These are phyloP conservation scores for Drosophila eohydei DNA, from an alignment of 2,888 invertebrate genomes.

Conservation along the genomic window DNA sequence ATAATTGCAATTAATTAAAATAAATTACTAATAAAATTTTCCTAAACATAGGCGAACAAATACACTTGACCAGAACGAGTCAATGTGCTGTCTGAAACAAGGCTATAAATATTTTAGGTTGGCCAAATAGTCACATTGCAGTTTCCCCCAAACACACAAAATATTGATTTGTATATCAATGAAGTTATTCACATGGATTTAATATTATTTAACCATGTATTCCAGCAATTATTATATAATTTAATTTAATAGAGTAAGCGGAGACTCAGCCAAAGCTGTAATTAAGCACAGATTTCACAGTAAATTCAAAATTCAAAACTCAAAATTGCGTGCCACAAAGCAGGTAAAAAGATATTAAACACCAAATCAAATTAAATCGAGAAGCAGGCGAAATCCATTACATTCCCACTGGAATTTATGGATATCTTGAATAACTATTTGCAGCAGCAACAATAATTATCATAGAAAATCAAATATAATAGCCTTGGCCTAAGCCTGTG, in stretches of 20 bases:
- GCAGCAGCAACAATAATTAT: not conserved
- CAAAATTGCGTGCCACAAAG: not conserved
- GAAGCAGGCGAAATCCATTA: not conserved
- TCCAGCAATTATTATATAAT: not conserved
- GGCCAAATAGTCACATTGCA: no score
- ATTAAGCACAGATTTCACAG: not conserved
- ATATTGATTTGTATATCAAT: not conserved
- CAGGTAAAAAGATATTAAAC: not conserved
- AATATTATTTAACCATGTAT: not conserved
- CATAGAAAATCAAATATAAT: not conserved
- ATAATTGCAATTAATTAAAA: not conserved
- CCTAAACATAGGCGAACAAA: not conserved
- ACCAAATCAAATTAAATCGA: conserved; percentile 1
- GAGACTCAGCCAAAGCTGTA: not conserved
- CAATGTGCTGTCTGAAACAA: no score
- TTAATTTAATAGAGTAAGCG: not conserved
- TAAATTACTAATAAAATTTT: not conserved
- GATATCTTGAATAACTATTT: not conserved
- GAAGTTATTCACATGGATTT: not conserved
- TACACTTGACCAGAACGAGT: not conserved
- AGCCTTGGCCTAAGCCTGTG: not conserved
- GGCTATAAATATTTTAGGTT: no score
- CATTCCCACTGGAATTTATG: not conserved
- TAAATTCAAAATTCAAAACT: not conserved
- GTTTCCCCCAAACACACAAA: no score